Conservation (phyloP, 2,113 vertebrate species). For the Genyomyrus donnyi region DNA sequence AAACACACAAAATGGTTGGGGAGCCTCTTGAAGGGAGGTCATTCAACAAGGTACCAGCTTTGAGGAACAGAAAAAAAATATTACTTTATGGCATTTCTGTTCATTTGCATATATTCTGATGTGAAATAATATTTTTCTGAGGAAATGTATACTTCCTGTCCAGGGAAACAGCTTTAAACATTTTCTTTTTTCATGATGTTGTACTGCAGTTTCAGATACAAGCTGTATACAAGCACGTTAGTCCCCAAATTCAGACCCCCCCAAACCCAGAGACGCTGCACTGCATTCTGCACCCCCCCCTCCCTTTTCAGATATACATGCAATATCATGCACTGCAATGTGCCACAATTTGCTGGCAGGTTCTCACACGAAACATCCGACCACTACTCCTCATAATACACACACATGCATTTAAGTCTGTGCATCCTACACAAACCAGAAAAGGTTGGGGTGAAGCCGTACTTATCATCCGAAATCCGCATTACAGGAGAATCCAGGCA, state of each 20-base stretch:
- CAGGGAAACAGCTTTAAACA: neutral
- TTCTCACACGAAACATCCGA: neutral
- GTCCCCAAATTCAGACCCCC: neutral
- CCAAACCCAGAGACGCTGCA: neutral
- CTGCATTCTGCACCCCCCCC: neutral
- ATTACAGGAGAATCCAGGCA: slow-evolving; percentile 74
- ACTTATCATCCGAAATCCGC: slow-evolving; percentile 72
- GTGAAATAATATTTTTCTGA: neutral
- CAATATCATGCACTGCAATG: neutral
- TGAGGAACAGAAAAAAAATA: neutral
- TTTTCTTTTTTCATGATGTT: neutral
- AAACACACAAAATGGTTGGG: neutral
- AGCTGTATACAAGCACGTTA: neutral
- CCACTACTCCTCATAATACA: neutral
- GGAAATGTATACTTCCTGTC: neutral
- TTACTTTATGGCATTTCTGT: neutral
- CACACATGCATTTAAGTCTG: neutral
- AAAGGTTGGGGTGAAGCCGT: slow-evolving; percentile 15
- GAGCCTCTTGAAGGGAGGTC: neutral
- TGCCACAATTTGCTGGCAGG: neutral
- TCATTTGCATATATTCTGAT: neutral
- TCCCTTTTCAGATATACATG: neutral
- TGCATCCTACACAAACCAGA: neutral
- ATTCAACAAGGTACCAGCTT: neutral
- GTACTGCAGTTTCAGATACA: neutral